These are phyloP conservation scores for Palloptera scutellata DNA, from an alignment of 2,888 invertebrate species.

Conservation along the genomic window DNA sequence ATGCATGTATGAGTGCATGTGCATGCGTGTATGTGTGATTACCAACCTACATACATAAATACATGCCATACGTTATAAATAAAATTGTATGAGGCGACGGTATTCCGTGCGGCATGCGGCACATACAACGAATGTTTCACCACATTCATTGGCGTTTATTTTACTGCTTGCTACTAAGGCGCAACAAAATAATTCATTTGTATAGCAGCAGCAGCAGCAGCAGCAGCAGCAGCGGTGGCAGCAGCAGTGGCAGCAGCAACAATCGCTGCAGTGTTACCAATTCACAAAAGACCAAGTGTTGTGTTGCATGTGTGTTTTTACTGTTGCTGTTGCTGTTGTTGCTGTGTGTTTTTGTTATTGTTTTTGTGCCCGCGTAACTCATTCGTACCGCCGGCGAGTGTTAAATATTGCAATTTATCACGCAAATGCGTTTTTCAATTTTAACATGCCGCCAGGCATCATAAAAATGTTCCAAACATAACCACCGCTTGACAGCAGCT, in stretches of 20 bases:
- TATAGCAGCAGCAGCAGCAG: slow-evolving; percentile 39
- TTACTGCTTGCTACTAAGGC: no score
- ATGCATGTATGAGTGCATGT: slow-evolving; percentile 11
- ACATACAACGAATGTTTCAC: background rate
- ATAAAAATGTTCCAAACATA: slow-evolving; percentile 49
- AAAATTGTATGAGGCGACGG: no score
- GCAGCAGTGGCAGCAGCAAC: slow-evolving; percentile 11
- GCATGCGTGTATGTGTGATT: no score
- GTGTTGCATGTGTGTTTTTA: slow-evolving; percentile 22
- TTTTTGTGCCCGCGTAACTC: slow-evolving; percentile 38
- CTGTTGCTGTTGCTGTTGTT: slow-evolving; percentile 25
- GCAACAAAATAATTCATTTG: slow-evolving; percentile 53
- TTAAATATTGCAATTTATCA: slow-evolving; percentile 50
- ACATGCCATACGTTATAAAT: no score
- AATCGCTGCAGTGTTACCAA: slow-evolving; percentile 12
- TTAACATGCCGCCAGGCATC: slow-evolving; percentile 63
- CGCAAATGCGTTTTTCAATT: slow-evolving; percentile 65
- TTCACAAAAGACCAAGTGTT: slow-evolving; percentile 4
- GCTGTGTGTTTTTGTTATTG: no score
- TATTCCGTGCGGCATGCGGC: background rate
- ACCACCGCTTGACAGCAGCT: slow-evolving; percentile 43
- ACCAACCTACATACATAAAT: no score
- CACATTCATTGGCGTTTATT: slow-evolving; percentile 7
- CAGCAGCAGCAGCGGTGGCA: slow-evolving; percentile 37
- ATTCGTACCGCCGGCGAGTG: slow-evolving; percentile 36